phyloP scores from a whole-genome alignment of 2,888 invertebrate species.

The Tineola bisselliella region DNA sequence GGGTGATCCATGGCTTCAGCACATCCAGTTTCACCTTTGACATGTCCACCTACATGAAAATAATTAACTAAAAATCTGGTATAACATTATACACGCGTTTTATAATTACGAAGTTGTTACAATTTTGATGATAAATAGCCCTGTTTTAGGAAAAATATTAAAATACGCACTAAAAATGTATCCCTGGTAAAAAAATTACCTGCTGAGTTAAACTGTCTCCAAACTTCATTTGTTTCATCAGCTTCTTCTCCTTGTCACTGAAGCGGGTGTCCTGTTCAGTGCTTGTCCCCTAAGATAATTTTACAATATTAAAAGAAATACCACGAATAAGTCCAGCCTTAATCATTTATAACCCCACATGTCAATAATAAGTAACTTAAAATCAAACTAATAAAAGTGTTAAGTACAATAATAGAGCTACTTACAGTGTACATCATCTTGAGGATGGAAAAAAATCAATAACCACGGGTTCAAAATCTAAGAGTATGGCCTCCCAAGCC shows the following conservation, averaged over 20 bases:
- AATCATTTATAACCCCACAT: constrained; percentile 4
- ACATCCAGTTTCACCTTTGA: constrained; percentile 97
- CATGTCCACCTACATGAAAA: constrained; percentile 84
- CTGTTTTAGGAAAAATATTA: not conserved
- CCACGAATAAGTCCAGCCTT: constrained; percentile 8
- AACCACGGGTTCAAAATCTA: constrained; percentile 16
- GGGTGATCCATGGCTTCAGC: constrained; percentile 98
- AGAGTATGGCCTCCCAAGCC: not conserved
- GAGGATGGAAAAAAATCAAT: constrained; percentile 32
- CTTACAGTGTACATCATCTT: constrained; percentile 64
- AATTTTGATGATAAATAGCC: too few relatives aligned
- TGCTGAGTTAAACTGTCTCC: constrained; percentile 92
- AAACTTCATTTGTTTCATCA: constrained; percentile 98
- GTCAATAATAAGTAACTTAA: not conserved
- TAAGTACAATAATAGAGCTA: constrained; percentile 9
- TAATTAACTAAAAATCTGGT: not conserved
- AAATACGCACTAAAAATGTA: not conserved
- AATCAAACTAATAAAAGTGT: not conserved
- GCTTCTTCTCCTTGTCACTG: constrained; percentile 99
- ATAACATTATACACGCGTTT: not conserved
- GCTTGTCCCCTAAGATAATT: constrained; percentile 96
- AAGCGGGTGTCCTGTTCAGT: constrained; percentile 99
- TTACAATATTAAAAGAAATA: too few relatives aligned
- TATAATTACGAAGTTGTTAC: too few relatives aligned
- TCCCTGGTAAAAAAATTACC: constrained; percentile 53